Evolutionary conservation across 2,888 invertebrate species (phyloP).

Genomic region (Chrysolina oricalcia): DNA sequence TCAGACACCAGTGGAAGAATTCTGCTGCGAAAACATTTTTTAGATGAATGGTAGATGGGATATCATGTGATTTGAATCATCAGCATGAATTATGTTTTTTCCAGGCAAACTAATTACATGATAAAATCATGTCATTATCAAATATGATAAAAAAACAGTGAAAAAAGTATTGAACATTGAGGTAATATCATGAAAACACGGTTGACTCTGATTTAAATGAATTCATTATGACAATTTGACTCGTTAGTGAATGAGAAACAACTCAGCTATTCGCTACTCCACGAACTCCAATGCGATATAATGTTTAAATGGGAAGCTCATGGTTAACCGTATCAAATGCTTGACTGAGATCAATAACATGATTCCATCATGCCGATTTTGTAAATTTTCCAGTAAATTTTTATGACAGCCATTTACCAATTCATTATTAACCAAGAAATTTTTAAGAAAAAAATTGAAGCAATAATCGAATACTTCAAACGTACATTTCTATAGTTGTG

Average conservation of each 20-base stretch:
- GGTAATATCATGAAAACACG: too few relatives aligned
- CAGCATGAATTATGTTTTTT: conserved; percentile 6
- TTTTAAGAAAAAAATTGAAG: neutral
- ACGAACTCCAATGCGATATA: conserved; percentile 7
- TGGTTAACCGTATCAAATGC: neutral
- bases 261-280: conserved; percentile 10
- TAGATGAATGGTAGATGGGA: neutral
- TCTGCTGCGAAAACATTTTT: neutral
- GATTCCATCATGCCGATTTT: neutral
- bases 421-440: too few relatives aligned
- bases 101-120: conserved; percentile 4
- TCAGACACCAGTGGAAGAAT: conserved; percentile 14
- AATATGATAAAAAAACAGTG: conserved; percentile 15
- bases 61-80: conserved; percentile 3
- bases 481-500: conserved; percentile 8
- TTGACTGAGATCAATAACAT: conserved; percentile 12
- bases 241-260: too few relatives aligned
- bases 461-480: conserved; percentile 2
- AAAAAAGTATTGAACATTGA: neutral
- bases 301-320: neutral
- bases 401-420: too few relatives aligned
- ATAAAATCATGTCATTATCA: conserved; percentile 23
- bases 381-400: conserved; percentile 1
- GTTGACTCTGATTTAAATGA: neutral
- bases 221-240: neutral